These are phyloP conservation scores for Trichonephila clavipes DNA, from an alignment of 1,140 invertebrate genomes.

Conservation along the genomic window DNA sequence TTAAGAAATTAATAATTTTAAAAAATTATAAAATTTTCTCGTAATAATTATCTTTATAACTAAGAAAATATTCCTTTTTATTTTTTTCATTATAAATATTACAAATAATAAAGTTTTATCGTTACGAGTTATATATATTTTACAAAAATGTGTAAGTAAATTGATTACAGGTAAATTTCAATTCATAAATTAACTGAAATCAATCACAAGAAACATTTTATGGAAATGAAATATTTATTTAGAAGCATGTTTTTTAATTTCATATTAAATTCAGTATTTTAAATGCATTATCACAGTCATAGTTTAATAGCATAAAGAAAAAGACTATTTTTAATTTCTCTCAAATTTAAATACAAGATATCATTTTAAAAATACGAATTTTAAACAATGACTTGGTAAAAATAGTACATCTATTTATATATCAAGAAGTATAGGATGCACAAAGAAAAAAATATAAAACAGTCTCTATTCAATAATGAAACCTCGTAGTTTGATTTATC, in stretches of 20 bases:
- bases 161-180: too few relatives aligned
- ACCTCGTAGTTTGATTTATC: neutral
- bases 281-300: conserved; percentile 6
- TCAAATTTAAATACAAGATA: neutral
- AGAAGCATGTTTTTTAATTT: conserved; percentile 1
- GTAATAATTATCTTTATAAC: too few relatives aligned
- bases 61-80: too few relatives aligned
- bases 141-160: too few relatives aligned
- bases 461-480: neutral
- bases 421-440: too few relatives aligned
- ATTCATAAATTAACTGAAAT: neutral
- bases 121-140: too few relatives aligned
- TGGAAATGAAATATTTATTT: conserved; percentile 2
- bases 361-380: neutral
- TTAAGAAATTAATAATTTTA: too few relatives aligned
- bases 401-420: neutral
- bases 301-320: neutral
- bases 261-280: neutral
- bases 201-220: neutral
- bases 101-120: too few relatives aligned
- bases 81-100: too few relatives aligned
- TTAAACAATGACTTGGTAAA: neutral
- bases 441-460: too few relatives aligned
- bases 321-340: neutral
- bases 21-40: too few relatives aligned